Conservation (phyloP, 1,140 invertebrate species). For the Drosophila paulistorum region DNA sequence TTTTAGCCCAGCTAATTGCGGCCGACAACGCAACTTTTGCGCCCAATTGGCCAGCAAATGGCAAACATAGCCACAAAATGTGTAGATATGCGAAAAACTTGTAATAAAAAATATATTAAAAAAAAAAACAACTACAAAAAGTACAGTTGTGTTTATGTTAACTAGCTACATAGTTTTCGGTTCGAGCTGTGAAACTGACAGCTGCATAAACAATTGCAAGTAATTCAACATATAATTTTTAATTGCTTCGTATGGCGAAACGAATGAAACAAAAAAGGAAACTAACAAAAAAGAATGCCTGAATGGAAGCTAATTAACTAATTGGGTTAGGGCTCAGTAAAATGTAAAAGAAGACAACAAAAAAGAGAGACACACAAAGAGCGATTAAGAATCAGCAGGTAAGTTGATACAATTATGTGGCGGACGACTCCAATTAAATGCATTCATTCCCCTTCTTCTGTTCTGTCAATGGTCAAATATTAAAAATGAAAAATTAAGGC, state of each 20-base stretch:
- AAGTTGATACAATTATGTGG: too few species aligned
- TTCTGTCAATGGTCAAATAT: too few species aligned
- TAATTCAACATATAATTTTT: constrained; percentile 33
- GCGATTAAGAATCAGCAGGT: too few species aligned
- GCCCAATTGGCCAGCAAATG: constrained; percentile 47
- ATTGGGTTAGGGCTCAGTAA: not conserved
- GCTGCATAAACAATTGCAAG: constrained; percentile 67
- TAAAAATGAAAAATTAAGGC: too few species aligned
- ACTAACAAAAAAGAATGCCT: constrained; percentile 3
- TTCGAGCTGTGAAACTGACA: constrained; percentile 45
- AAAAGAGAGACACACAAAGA: not conserved
- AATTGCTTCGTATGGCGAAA: not conserved
- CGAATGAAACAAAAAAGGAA: too few species aligned
- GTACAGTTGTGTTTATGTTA: constrained; percentile 65
- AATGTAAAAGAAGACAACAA: constrained; percentile 15
- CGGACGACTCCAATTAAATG: too few species aligned
- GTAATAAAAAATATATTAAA: constrained; percentile 24
- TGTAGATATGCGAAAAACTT: constrained; percentile 22
- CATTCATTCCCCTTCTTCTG: too few species aligned
- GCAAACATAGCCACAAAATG: constrained; percentile 47
- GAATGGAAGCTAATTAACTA: constrained; percentile 40
- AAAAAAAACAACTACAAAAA: constrained; percentile 20
- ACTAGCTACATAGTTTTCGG: constrained; percentile 33
- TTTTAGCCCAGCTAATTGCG: constrained; percentile 62
- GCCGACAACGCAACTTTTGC: constrained; percentile 42